These are phyloP conservation scores for Aegithalos caudatus DNA, from an alignment of 2,113 vertebrate genomes.

Conservation along the genomic window DNA sequence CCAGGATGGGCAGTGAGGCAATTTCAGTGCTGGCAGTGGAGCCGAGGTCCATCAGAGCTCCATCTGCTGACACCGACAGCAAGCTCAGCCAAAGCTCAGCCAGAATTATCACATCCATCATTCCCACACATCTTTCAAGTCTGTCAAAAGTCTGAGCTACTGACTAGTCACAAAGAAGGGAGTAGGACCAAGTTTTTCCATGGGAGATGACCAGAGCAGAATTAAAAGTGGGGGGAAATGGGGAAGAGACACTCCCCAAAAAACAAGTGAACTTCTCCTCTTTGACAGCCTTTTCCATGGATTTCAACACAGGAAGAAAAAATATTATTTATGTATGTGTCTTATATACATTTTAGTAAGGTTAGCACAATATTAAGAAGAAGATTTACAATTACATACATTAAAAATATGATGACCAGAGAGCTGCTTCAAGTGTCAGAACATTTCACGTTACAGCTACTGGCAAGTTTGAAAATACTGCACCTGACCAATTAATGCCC, in stretches of 20 bases:
- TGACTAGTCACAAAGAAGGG: background rate
- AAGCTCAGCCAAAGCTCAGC: background rate
- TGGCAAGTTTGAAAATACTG: background rate
- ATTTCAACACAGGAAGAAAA: background rate
- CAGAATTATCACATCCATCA: background rate
- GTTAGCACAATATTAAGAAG: background rate
- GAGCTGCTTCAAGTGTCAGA: background rate
- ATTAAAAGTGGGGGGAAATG: accelerated
- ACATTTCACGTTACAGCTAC: background rate
- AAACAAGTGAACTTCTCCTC: background rate
- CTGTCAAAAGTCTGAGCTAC: background rate
- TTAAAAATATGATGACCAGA: background rate
- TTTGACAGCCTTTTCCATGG: background rate
- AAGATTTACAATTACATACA: background rate
- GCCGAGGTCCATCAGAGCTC: background rate
- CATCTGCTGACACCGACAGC: slow-evolving; percentile 33
- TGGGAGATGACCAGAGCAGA: background rate
- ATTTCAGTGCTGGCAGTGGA: background rate
- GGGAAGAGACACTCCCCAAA: background rate
- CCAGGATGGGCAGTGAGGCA: background rate
- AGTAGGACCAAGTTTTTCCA: background rate
- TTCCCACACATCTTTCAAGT: background rate
- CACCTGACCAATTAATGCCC: background rate
- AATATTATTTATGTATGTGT: background rate
- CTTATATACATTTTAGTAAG: background rate